These are phyloP conservation scores for Champsocephalus esox DNA, from an alignment of 2,797 vertebrate species.

Conservation along the genomic window DNA sequence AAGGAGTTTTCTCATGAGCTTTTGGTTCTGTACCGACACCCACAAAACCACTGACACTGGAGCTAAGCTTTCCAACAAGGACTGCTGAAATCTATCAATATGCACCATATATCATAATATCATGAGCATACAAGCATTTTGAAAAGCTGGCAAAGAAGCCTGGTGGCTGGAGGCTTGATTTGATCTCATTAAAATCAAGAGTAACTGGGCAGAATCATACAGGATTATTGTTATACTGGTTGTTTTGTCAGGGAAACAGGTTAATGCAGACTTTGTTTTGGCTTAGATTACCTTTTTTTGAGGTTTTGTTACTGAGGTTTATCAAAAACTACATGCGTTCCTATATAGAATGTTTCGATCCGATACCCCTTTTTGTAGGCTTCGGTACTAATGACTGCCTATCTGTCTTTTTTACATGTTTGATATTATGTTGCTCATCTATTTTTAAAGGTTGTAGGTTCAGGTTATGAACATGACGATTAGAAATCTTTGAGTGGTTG, in stretches of 20 bases:
- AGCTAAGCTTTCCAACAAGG: conserved; percentile 40
- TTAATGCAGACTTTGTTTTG: conserved; percentile 5
- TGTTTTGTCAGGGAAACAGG: neutral
- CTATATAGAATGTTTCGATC: neutral
- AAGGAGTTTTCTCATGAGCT: conserved; percentile 48
- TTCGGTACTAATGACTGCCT: neutral
- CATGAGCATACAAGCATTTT: conserved; percentile 15
- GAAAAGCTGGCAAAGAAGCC: conserved; percentile 15
- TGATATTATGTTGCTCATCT: neutral
- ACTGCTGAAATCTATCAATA: conserved; percentile 39
- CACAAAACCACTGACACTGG: conserved; percentile 62
- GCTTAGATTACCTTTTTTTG: neutral
- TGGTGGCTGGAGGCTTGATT: conserved; percentile 20
- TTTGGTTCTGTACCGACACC: conserved; percentile 47
- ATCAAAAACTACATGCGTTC: too few relatives aligned
- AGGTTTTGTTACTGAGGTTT: too few relatives aligned
- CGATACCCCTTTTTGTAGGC: neutral
- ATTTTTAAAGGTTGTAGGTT: too few relatives aligned
- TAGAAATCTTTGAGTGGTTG: neutral
- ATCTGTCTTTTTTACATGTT: too few relatives aligned
- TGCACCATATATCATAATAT: conserved; percentile 21
- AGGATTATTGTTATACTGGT: neutral
- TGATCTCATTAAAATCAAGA: neutral
- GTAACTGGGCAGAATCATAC: neutral
- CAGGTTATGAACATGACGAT: neutral